Evolutionary conservation across 2,888 invertebrate species (phyloP), one percentile per base, ranked within the genome.

Genomic region (Galerucella pusilla): DNA sequence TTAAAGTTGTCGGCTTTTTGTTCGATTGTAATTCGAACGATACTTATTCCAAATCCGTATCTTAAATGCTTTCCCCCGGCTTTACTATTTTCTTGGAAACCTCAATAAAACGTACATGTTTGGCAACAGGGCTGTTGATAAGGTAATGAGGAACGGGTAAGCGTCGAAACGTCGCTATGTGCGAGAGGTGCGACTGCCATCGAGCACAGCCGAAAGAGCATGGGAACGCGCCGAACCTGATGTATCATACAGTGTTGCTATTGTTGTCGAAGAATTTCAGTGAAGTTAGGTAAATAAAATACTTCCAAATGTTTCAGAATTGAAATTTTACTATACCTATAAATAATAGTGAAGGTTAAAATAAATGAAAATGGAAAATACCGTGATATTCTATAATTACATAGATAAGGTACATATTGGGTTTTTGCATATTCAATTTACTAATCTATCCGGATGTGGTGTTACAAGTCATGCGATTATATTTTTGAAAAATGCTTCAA

Each of bases 141-240:
- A 63, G 20, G 25, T 68, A 61, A 59, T 69, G 71, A 64, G 14
- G 68, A 68, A 46, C 54, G 16, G 16, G 59, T 52, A 71, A 71
- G 52, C 42, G 25, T 52, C 42, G 57, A 74, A 76, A 77, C 77
- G 76, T 75, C 68, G 74, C 75, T 75, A 76, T 68, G 75, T 61
- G 64, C 65, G 46, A 64, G 66, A 69, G 9, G 46, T 70, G 68
- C 81, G 81, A 81, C 49, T 67, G 42, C 9, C 12, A 46, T 63
- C 84, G 84, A 79, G 75, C 54, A 63, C 16, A 35, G 70, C 78
- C 84, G 84, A 84, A 68, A 78, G 80, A 78, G 81, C 83, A 81
- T 84, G 84, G 84, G 84, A 85, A 85, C 83, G 82, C 82, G 85
- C 84, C 84, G 84, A 84, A 79, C 78, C 79, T 80, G 80, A 80